A percentile compares a stretch with the other conserved stretches of the same genome.
phyloP scores from a whole-genome alignment of 2,888 invertebrate species.

The Biston betularia region DNA sequence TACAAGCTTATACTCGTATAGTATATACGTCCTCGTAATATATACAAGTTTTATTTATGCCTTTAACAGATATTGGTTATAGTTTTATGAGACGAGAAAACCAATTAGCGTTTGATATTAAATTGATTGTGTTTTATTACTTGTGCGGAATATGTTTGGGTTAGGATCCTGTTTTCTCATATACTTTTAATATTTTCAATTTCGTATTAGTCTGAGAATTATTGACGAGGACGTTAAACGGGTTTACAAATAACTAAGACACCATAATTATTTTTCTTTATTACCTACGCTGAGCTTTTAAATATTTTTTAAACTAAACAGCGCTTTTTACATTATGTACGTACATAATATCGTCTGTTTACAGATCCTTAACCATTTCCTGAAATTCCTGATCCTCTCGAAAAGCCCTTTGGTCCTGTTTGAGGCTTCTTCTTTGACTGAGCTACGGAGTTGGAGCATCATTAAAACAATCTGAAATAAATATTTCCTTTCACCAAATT shows the following conservation, averaged over 20 bases:
- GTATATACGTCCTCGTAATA: constrained; percentile 47
- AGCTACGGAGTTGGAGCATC: not conserved
- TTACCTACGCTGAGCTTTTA: too few relatives aligned
- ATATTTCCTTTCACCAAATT: not conserved
- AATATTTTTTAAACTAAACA: not conserved
- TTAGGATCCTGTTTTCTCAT: not conserved
- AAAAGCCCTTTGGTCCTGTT: not conserved
- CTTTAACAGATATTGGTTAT: constrained; percentile 34
- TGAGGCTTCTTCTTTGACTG: too few relatives aligned
- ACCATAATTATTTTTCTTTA: too few relatives aligned
- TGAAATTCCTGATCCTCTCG: constrained; percentile 11
- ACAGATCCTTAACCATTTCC: constrained; percentile 12
- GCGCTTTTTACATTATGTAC: too few relatives aligned
- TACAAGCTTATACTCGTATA: constrained; percentile 54
- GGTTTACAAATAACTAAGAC: too few relatives aligned
- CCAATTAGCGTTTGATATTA: constrained; percentile 25
- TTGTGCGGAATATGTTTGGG: not conserved
- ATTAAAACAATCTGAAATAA: not conserved
- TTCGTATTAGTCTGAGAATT: not conserved
- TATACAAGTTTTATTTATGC: constrained; percentile 27
- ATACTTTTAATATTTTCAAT: not conserved
- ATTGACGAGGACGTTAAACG: not conserved
- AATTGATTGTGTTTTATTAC: constrained; percentile 16
- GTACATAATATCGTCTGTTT: not conserved
- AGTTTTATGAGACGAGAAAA: constrained; percentile 36